Evolutionary conservation across 2,888 invertebrate species (phyloP), one percentile per base, ranked within the genome.

Genomic region (Choristoneura rosaceana): DNA sequence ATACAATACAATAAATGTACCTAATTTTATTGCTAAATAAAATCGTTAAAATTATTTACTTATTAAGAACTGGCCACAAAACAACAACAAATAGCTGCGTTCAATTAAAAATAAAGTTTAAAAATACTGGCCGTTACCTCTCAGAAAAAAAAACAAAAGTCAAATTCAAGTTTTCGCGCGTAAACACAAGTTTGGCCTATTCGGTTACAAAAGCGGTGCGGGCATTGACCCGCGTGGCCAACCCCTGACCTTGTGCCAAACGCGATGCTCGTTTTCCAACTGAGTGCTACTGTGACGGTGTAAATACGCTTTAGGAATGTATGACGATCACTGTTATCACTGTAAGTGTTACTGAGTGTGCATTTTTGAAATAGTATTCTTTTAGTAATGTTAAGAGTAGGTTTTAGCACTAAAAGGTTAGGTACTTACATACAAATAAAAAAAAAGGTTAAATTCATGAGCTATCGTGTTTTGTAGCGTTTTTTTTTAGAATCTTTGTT

Each of bases 211-310:
- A 83, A 89, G 89, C 90, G 87, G 87, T 84, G 87, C 89, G 93
- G 89, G 76, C 92, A 84, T 89, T 91, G 93, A 93, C 93, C 93
- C 88, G 86, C 87, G 83, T 86, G 88, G 87, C 91, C 92, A 93
- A 92, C 93, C 93, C 92, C 91, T 93, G 93, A 93, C 93, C 93
- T 93, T 93, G 93, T 87, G 83, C 87, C 91, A 88, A 81, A 90
- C 90, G 84, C 90, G 90, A 91, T 90, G 89, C 91, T 90, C 88
- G 90, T 90, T 69, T 87, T 85, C 85, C 85, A 82, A 76, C 80
- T 81, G 73, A 69, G 52, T 71, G 65, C 15, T 66, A 66, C 59
- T 14, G 64, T 70, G 66, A 59, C 71, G 55, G 50, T 66, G 65
- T 66, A 52, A 43, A 25, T 50, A 17, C 33, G 50, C 52, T 71